phyloP scores from a whole-genome alignment of 2,113 vertebrate species.

The Nothoprocta perdicaria region DNA sequence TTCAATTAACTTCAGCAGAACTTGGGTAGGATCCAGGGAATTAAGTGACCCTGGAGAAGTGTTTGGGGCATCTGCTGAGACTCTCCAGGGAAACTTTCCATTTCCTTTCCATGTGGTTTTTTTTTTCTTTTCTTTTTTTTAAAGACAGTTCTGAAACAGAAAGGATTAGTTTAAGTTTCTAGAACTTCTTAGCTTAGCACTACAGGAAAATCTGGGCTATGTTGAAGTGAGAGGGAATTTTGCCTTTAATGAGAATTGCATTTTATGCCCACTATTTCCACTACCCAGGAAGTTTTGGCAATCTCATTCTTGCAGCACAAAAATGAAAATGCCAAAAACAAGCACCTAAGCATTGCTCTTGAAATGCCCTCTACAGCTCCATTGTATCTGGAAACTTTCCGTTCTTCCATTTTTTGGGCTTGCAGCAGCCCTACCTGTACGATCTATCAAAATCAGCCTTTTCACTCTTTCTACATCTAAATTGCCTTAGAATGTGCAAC shows the following conservation, averaged over 20 bases:
- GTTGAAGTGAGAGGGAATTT: background rate
- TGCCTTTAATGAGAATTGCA: background rate
- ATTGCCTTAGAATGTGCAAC: background rate
- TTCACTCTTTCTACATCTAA: background rate
- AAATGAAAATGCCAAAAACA: constrained; percentile 14
- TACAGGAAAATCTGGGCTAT: background rate
- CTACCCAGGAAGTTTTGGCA: background rate
- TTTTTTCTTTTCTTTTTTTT: background rate
- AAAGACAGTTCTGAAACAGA: background rate
- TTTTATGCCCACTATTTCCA: background rate
- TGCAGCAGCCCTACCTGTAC: background rate
- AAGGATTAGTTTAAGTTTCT: background rate
- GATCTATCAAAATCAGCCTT: background rate
- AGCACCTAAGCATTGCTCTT: background rate
- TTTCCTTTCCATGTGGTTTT: background rate
- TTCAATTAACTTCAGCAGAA: constrained; percentile 47
- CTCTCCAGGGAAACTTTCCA: background rate
- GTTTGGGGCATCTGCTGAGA: background rate
- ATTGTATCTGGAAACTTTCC: background rate
- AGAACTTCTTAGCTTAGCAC: background rate
- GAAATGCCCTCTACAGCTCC: background rate
- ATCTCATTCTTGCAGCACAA: background rate
- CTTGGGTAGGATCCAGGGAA: constrained; percentile 23
- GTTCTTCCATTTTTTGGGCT: background rate
- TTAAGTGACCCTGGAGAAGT: constrained; percentile 7